These are phyloP conservation scores for Drosophila tropicalis DNA, from an alignment of 1,140 invertebrate species.

Conservation along the genomic window DNA sequence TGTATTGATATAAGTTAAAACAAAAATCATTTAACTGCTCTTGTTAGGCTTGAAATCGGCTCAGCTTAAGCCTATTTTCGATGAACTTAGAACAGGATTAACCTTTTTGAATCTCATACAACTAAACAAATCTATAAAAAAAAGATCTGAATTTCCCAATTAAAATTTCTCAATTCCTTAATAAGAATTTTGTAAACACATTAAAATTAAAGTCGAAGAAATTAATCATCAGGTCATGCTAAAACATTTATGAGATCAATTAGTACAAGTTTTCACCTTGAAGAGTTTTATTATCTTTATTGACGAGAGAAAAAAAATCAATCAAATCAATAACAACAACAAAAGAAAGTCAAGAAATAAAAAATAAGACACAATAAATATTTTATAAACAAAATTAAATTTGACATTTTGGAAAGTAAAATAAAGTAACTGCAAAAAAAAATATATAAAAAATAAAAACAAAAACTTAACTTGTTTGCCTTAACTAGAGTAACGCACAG, in stretches of 20 bases:
- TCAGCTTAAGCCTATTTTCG: no score
- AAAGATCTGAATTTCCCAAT: no score
- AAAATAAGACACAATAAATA: background rate
- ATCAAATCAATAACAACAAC: background rate
- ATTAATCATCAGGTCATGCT: constrained; percentile 12
- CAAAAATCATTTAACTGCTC: no score
- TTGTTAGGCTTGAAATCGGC: no score
- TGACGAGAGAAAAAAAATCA: background rate
- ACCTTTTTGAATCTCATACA: no score
- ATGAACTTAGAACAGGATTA: no score
- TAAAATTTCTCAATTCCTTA: no score
- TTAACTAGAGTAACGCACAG: constrained; percentile 45
- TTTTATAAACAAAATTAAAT: constrained; percentile 24
- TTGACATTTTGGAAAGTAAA: constrained; percentile 75
- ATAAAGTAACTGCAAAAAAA: constrained; percentile 26
- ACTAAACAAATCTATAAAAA: no score
- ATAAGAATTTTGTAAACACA: background rate
- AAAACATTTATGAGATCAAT: constrained; percentile 10
- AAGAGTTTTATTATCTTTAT: background rate
- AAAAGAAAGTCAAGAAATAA: background rate
- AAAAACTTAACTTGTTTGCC: constrained; percentile 68
- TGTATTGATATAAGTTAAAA: no score
- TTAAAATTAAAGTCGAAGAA: background rate
- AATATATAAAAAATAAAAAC: constrained; percentile 21
- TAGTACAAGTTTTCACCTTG: constrained; percentile 5